Evolutionary conservation across 2,888 invertebrate species (phyloP).

Genomic region (Germaria angustata): DNA sequence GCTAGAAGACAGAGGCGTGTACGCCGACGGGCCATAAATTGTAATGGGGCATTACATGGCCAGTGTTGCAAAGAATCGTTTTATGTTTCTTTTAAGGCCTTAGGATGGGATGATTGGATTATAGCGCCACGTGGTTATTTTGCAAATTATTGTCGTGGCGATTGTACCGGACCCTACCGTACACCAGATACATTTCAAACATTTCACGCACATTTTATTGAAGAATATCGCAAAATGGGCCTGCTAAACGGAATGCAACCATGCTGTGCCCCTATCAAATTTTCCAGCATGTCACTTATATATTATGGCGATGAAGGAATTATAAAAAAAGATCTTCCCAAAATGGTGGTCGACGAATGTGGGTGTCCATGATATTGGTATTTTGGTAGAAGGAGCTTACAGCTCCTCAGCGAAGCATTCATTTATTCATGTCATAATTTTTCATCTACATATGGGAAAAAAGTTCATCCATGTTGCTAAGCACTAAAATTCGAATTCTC

Average conservation of each 20-base stretch:
- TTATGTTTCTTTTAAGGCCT: slow-evolving; percentile 93
- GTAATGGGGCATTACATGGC: slow-evolving; percentile 83
- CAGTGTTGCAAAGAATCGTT: slow-evolving; percentile 94
- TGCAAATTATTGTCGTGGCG: slow-evolving; percentile 96
- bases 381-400: not conserved
- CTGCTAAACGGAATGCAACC: slow-evolving; percentile 90
- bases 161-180: slow-evolving; percentile 88
- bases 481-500: not conserved
- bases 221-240: slow-evolving; percentile 90
- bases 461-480: not conserved
- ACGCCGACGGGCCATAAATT: slow-evolving; percentile 91
- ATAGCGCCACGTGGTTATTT: slow-evolving; percentile 94
- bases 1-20: slow-evolving; percentile 85
- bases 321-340: slow-evolving; percentile 95
- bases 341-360: slow-evolving; percentile 98
- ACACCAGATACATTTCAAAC: slow-evolving; percentile 91
- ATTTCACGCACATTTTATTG: slow-evolving; percentile 94
- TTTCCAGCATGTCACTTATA: slow-evolving; percentile 94
- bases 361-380: slow-evolving; percentile 88
- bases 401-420: not conserved
- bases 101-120: slow-evolving; percentile 98
- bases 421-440: not conserved
- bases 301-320: slow-evolving; percentile 93
- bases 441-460: not conserved
- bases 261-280: slow-evolving; percentile 95